Conservation (phyloP, 2,113 vertebrate genomes). For the Platanista minor region DNA sequence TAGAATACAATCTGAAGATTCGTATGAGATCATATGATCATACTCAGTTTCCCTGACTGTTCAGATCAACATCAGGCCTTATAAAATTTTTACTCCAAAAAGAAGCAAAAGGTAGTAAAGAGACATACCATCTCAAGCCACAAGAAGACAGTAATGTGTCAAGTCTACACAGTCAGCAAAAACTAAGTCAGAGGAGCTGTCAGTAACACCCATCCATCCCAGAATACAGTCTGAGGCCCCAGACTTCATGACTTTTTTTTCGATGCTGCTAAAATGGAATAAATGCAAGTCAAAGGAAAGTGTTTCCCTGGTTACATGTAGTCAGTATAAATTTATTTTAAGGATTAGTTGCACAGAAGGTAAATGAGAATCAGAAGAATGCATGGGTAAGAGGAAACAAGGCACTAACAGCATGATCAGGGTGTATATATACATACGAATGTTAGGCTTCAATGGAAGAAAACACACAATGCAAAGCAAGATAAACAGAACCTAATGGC, state of each 20-base stretch:
- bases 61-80: not conserved
- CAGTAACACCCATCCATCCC: too few species aligned
- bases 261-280: not conserved
- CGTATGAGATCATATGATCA: not conserved
- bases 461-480: conserved; percentile 49
- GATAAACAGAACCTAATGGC: conserved; percentile 65
- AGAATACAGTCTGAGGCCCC: not conserved
- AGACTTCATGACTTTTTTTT: not conserved
- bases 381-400: conserved; percentile 57
- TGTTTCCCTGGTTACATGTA: conserved; percentile 37
- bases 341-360: conserved; percentile 65
- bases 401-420: conserved; percentile 43
- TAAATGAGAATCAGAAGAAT: conserved; percentile 65
- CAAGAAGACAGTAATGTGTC: not conserved
- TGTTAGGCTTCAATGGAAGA: conserved; percentile 50
- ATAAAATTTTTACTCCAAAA: not conserved
- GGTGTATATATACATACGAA: not conserved
- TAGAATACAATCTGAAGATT: not conserved
- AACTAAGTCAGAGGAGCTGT: not conserved
- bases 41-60: not conserved
- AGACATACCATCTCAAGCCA: not conserved
- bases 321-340: conserved; percentile 76
- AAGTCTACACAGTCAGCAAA: not conserved
- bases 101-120: not conserved
- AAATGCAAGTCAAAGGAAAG: not conserved